phyloP scores from a whole-genome alignment of 2,113 vertebrate genomes.

The Oncorhynchus kisutch region DNA sequence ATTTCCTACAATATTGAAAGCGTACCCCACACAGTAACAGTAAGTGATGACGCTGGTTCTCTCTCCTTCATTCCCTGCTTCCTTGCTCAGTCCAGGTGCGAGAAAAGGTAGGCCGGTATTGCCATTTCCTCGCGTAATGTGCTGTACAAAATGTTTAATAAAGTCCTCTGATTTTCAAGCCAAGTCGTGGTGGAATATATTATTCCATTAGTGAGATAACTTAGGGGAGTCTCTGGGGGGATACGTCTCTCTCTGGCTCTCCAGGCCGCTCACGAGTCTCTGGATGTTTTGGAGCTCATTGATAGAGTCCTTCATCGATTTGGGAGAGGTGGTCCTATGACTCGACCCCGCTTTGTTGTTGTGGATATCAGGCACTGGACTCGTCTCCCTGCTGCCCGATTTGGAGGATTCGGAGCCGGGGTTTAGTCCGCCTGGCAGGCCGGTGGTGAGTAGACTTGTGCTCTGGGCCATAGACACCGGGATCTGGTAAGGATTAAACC shows the following conservation, averaged over 20 bases:
- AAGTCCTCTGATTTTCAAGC: constrained; percentile 67
- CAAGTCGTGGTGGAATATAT: constrained; percentile 47
- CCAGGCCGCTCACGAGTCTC: constrained; percentile 96
- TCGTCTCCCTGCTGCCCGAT: constrained; percentile 83
- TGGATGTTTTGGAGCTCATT: constrained; percentile 98
- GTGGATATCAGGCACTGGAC: constrained; percentile 85
- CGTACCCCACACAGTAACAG: constrained; percentile 5
- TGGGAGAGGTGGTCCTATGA: constrained; percentile 75
- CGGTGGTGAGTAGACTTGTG: constrained; percentile 83
- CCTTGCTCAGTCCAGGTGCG: constrained; percentile 14
- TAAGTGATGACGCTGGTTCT: constrained; percentile 9
- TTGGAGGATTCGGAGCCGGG: constrained; percentile 83
- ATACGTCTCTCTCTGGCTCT: constrained; percentile 87
- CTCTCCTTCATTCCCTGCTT: constrained; percentile 29
- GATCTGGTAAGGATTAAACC: constrained; percentile 96
- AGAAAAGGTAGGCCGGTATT: not conserved
- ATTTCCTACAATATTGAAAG: constrained; percentile 3
- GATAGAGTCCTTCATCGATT: constrained; percentile 88
- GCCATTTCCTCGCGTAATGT: constrained; percentile 69
- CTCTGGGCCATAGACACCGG: constrained; percentile 88
- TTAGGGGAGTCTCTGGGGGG: constrained; percentile 87
- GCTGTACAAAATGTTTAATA: constrained; percentile 81
- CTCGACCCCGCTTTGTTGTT: constrained; percentile 72
- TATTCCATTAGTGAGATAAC: constrained; percentile 66
- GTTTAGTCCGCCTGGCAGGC: constrained; percentile 77